A percentile compares a stretch with the other conserved stretches of the same genome.
Conservation (phyloP, 2,797 vertebrate species). For the Decapterus maruadsi region DNA sequence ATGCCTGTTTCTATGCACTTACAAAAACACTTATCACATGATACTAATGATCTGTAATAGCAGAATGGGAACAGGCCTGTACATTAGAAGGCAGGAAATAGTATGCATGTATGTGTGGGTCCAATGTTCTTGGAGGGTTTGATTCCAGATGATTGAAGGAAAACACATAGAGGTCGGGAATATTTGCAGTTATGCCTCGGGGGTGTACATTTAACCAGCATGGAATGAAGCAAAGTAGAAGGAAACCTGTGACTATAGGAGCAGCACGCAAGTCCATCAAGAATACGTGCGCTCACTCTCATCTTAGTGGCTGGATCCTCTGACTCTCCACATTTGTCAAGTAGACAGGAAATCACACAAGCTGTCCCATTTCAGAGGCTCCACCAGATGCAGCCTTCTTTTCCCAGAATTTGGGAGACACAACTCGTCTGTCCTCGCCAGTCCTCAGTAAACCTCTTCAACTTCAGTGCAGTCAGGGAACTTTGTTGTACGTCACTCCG, state of each 20-base stretch:
- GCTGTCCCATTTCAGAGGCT: background rate
- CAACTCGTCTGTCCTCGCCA: background rate
- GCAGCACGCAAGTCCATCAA: background rate
- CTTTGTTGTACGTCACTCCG: background rate
- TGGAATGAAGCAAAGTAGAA: background rate
- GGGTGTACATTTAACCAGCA: background rate
- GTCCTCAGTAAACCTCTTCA: background rate
- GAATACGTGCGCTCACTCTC: background rate
- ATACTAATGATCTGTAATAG: constrained; percentile 58
- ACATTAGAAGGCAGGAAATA: constrained; percentile 8
- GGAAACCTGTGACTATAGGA: background rate
- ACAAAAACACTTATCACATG: constrained; percentile 40
- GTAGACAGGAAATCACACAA: constrained; percentile 8
- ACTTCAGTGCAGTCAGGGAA: background rate
- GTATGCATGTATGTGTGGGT: background rate
- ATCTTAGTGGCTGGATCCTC: background rate
- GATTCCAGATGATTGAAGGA: background rate
- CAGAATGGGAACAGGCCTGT: constrained; percentile 24
- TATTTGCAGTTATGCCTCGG: background rate
- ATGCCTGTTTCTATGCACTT: constrained; percentile 41
- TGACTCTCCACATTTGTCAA: background rate
- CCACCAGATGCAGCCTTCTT: background rate
- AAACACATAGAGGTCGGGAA: too few relatives aligned
- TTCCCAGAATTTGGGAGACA: background rate
- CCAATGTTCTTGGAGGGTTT: constrained; percentile 16